These are phyloP conservation scores for Melinaea menophilus DNA, from an alignment of 2,888 invertebrate genomes.

Conservation along the genomic window DNA sequence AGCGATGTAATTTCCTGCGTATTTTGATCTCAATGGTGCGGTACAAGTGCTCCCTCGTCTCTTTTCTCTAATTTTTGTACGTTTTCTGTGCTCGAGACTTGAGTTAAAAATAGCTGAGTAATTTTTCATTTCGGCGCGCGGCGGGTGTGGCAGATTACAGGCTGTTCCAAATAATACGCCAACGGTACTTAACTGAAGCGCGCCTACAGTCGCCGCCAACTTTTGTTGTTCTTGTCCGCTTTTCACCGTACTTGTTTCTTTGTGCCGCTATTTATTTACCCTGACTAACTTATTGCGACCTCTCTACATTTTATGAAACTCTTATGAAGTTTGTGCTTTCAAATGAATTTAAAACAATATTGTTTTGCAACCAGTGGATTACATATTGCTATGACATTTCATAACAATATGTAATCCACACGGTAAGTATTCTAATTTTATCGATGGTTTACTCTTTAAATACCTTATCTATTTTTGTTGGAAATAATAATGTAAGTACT, in stretches of 20 bases:
- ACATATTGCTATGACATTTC: conserved; percentile 43
- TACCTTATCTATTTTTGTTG: conserved; percentile 18
- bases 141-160: conserved; percentile 76
- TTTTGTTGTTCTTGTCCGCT: conserved; percentile 63
- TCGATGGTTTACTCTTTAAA: neutral
- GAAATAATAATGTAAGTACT: conserved; percentile 13
- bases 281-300: conserved; percentile 50
- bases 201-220: conserved; percentile 56
- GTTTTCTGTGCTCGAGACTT: conserved; percentile 72
- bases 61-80: conserved; percentile 77
- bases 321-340: conserved; percentile 57
- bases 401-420: neutral
- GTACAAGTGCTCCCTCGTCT: conserved; percentile 74
- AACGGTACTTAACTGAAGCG: conserved; percentile 67
- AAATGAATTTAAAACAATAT: conserved; percentile 52
- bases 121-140: conserved; percentile 76
- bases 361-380: conserved; percentile 40
- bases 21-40: conserved; percentile 77
- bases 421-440: neutral
- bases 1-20: conserved; percentile 74
- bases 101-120: conserved; percentile 75
- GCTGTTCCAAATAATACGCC: conserved; percentile 71
- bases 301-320: conserved; percentile 52
- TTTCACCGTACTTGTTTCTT: conserved; percentile 58
- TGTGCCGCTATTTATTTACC: conserved; percentile 53